Conservation (phyloP, 2,797 vertebrate species). For the Erethizon dorsatum region DNA sequence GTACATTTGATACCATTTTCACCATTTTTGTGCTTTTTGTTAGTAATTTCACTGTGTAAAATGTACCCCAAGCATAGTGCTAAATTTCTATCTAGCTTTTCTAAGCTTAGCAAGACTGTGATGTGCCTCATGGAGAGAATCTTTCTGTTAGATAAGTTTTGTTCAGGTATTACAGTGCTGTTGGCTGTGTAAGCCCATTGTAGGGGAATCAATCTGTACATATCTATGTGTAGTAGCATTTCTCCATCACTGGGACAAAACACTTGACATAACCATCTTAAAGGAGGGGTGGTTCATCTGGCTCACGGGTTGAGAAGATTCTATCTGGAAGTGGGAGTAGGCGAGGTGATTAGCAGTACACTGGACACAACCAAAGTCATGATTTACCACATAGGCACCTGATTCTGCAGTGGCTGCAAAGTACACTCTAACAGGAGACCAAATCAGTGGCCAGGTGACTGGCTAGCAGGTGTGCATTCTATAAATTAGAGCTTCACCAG, state of each 20-base stretch:
- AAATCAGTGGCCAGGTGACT: not conserved
- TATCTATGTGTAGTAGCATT: not conserved
- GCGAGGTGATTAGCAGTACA: not conserved
- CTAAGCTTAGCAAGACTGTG: not conserved
- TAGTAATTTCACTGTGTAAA: not conserved
- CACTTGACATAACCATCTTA: not conserved
- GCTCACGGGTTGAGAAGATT: not conserved
- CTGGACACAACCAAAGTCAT: not conserved
- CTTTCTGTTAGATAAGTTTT: not conserved
- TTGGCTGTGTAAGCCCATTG: not conserved
- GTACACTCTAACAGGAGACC: not conserved
- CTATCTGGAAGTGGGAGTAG: not conserved
- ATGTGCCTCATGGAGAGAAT: not conserved
- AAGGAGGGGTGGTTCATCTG: not conserved
- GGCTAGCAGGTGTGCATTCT: not conserved
- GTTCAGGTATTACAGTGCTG: not conserved
- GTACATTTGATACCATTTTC: not conserved
- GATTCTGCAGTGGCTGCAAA: not conserved
- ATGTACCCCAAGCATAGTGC: not conserved
- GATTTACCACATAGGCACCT: not conserved
- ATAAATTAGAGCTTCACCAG: not conserved
- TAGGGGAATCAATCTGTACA: not conserved
- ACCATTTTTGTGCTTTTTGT: not conserved
- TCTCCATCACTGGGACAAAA: not conserved
- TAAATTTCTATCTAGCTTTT: not conserved